Evolutionary conservation across 2,888 invertebrate genomes (phyloP).

Genomic region (Phengaris alcon): DNA sequence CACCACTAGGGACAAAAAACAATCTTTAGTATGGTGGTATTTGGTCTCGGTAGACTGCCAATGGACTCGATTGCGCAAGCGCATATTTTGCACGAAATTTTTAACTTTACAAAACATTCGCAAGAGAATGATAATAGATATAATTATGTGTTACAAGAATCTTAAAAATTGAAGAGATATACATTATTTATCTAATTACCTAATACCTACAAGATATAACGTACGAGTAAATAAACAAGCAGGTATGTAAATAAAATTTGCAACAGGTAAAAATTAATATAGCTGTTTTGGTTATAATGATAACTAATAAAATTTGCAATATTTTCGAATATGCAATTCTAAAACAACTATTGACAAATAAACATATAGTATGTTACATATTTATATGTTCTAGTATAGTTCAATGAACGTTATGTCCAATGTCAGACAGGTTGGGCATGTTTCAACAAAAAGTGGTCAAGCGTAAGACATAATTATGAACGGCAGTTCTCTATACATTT

Average conservation of each 20-base stretch:
- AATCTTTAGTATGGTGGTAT: neutral
- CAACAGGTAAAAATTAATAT: neutral
- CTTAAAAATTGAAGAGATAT: neutral
- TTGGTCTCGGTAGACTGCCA: too few relatives aligned
- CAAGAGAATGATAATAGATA: too few relatives aligned
- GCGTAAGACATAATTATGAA: slow-evolving; percentile 9
- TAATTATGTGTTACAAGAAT: too few relatives aligned
- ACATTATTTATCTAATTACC: neutral
- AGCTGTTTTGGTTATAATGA: neutral
- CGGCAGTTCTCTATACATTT: slow-evolving; percentile 14
- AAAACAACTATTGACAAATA: neutral
- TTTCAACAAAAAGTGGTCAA: slow-evolving; percentile 26
- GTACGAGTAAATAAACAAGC: neutral
- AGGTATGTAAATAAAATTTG: slow-evolving; percentile 3
- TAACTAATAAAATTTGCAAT: neutral
- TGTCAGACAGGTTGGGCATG: slow-evolving; percentile 46
- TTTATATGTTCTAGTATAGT: slow-evolving; percentile 33
- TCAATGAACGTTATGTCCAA: slow-evolving; percentile 47
- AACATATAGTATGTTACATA: neutral
- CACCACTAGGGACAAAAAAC: slow-evolving; percentile 78
- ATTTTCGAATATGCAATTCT: neutral
- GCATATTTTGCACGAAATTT: too few relatives aligned
- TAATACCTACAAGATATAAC: neutral
- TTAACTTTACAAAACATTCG: too few relatives aligned
- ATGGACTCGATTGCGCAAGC: too few relatives aligned